Evolutionary conservation across 1,140 invertebrate genomes (phyloP).

Genomic region (Caerostris darwini): DNA sequence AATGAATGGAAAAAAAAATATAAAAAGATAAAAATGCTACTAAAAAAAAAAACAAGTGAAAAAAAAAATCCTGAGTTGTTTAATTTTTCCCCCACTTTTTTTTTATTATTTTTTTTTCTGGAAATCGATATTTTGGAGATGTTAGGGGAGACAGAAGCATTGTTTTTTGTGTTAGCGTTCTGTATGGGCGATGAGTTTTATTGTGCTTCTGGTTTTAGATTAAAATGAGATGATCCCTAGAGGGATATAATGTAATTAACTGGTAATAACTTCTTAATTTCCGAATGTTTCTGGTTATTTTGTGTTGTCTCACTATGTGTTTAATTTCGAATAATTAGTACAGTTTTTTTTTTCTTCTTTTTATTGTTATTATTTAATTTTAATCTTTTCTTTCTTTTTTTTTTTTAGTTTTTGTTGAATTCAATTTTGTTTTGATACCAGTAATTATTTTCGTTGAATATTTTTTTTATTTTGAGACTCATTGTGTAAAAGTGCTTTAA

Average conservation of each 20-base stretch:
- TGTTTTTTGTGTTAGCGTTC: slow-evolving; percentile 25
- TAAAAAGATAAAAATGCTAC: not conserved
- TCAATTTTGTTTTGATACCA: not conserved
- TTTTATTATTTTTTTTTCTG: slow-evolving; percentile 8
- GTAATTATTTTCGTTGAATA: slow-evolving; percentile 7
- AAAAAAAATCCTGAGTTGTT: slow-evolving; percentile 46
- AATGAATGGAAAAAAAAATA: slow-evolving; percentile 57
- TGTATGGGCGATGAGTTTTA: not conserved
- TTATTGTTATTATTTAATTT: too few species aligned
- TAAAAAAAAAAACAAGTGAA: slow-evolving; percentile 41
- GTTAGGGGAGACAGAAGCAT: slow-evolving; percentile 45
- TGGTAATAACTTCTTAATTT: slow-evolving; percentile 39
- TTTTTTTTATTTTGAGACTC: not conserved
- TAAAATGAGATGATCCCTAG: slow-evolving; percentile 6
- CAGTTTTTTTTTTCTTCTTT: not conserved
- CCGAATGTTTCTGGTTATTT: slow-evolving; percentile 13
- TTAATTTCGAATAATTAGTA: not conserved
- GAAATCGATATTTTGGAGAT: slow-evolving; percentile 75
- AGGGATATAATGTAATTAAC: slow-evolving; percentile 40
- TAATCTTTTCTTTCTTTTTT: too few species aligned
- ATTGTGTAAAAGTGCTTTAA: not conserved
- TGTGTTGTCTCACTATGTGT: not conserved
- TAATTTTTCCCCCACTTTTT: slow-evolving; percentile 60
- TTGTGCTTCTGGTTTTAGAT: slow-evolving; percentile 10
- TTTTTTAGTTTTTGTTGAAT: not conserved